phyloP scores from a whole-genome alignment of 2,797 vertebrate species.

The Esox masquinongy region DNA sequence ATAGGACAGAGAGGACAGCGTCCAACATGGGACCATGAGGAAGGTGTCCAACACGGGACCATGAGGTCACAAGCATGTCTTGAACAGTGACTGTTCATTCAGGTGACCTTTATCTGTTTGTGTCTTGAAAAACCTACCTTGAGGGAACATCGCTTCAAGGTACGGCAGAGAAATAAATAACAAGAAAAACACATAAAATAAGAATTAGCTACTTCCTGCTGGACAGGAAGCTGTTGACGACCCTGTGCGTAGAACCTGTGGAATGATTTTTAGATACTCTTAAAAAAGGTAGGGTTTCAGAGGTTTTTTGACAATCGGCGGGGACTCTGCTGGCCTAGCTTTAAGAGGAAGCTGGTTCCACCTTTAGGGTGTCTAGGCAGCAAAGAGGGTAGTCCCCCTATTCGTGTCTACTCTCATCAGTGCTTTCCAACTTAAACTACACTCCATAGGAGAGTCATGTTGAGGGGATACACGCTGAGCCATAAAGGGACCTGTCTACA shows the following conservation, averaged over 20 bases:
- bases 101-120: constrained; percentile 13
- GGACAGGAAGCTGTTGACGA: neutral
- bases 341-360: too few relatives aligned
- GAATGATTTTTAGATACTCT: too few relatives aligned
- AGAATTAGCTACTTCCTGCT: constrained; percentile 1
- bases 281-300: too few relatives aligned
- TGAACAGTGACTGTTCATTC: constrained; percentile 29
- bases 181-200: constrained; percentile 28
- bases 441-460: neutral
- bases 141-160: constrained; percentile 81
- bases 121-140: constrained; percentile 75
- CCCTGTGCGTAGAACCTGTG: neutral
- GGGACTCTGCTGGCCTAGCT: too few relatives aligned
- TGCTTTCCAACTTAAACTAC: neutral
- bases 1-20: neutral
- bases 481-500: constrained; percentile 31
- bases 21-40: neutral
- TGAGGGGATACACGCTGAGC: constrained; percentile 26
- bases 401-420: neutral
- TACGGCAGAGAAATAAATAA: constrained; percentile 65
- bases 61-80: neutral
- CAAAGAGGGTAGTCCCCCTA: too few relatives aligned
- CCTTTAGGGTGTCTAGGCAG: too few relatives aligned
- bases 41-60: neutral
- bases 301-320: too few relatives aligned